Percentiles rank a stretch among this genome's conserved stretches.
phyloP scores from a whole-genome alignment of 2,888 invertebrate genomes.

The Hymenopus coronatus region DNA sequence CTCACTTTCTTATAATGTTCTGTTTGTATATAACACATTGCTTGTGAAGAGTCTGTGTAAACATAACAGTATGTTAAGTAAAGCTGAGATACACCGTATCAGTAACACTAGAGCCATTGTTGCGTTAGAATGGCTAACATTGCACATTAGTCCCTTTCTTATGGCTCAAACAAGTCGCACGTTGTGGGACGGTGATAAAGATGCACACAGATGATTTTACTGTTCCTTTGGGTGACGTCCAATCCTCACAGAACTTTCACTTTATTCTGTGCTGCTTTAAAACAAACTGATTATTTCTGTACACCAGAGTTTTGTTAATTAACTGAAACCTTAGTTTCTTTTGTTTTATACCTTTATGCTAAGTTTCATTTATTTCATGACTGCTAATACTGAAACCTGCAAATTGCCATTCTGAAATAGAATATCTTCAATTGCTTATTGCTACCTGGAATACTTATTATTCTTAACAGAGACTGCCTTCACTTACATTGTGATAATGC shows the following conservation, averaged over 20 bases:
- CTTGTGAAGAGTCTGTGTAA: too few species aligned
- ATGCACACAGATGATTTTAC: background rate
- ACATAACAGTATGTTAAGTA: too few species aligned
- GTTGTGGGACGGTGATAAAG: background rate
- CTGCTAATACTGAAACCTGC: too few species aligned
- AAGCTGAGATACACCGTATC: too few species aligned
- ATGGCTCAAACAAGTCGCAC: background rate
- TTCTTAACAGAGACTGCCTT: background rate
- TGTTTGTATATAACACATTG: background rate
- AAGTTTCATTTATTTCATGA: too few species aligned
- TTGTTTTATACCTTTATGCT: too few species aligned
- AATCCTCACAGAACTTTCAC: background rate
- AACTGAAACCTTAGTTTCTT: too few species aligned
- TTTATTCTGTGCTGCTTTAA: background rate
- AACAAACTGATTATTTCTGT: too few species aligned
- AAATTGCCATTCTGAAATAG: too few species aligned
- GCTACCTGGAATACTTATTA: background rate
- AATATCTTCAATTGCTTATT: background rate
- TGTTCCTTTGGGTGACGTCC: background rate
- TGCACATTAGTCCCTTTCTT: background rate
- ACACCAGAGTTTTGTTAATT: background rate
- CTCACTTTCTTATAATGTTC: background rate
- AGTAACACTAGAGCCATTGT: background rate
- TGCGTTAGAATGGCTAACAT: background rate
- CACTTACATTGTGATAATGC: background rate